These are phyloP conservation scores for Drosophila meridionalis DNA, from an alignment of 2,888 invertebrate genomes.

Conservation along the genomic window DNA sequence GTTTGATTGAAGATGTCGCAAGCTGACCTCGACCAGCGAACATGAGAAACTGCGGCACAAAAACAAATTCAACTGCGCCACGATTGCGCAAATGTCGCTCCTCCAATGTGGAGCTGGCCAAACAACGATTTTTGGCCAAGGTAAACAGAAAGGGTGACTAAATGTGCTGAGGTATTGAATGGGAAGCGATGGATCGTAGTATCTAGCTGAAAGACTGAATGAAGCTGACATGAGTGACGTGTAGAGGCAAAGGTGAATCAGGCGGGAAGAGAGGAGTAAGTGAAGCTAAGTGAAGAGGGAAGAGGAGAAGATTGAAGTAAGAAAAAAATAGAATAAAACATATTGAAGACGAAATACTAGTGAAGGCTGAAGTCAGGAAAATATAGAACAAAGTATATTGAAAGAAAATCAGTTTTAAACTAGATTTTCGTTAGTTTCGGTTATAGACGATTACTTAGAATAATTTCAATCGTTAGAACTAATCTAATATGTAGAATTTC, in stretches of 20 bases:
- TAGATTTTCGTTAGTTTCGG: too few relatives aligned
- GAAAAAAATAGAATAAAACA: not conserved
- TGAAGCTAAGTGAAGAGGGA: not conserved
- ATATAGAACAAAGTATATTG: not conserved
- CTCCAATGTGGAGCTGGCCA: slow-evolving; percentile 43
- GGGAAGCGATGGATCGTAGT: not conserved
- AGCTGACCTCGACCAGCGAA: slow-evolving; percentile 67
- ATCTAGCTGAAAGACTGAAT: slow-evolving; percentile 1
- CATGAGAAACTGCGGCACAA: slow-evolving; percentile 50
- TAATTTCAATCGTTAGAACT: too few relatives aligned
- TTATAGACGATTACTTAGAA: too few relatives aligned
- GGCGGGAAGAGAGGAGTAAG: not conserved
- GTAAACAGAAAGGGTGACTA: slow-evolving; percentile 26
- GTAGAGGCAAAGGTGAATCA: not conserved
- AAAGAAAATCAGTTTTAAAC: not conserved
- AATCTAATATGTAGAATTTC: too few relatives aligned
- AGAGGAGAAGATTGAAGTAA: not conserved
- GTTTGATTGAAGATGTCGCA: slow-evolving; percentile 79
- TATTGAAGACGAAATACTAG: not conserved
- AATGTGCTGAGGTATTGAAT: slow-evolving; percentile 11
- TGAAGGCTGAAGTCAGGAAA: too few relatives aligned
- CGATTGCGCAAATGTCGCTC: slow-evolving; percentile 42
- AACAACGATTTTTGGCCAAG: slow-evolving; percentile 13
- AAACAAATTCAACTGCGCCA: slow-evolving; percentile 17
- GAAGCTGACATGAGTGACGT: not conserved